Percentiles rank a stretch among this genome's conserved stretches.
Conservation (phyloP, 2,888 invertebrate genomes). For the Sarcophaga variegata region DNA sequence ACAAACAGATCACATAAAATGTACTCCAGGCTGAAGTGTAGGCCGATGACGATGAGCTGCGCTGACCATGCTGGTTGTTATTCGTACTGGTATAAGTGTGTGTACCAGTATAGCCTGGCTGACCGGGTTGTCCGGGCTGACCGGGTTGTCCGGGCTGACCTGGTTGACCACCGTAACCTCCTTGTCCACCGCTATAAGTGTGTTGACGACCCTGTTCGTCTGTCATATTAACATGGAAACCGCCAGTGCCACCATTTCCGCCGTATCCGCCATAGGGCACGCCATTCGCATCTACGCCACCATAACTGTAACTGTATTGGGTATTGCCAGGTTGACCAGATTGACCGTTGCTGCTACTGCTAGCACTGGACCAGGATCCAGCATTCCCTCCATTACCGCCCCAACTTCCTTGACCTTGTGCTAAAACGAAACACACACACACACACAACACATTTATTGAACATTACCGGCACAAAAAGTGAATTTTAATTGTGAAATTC, state of each 20-base stretch:
- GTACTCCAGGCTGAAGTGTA: constrained; percentile 60
- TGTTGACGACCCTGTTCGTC: constrained; percentile 47
- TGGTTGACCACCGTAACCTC: constrained; percentile 6
- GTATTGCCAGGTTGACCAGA: constrained; percentile 57
- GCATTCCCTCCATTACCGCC: constrained; percentile 24
- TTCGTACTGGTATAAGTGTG: constrained; percentile 33
- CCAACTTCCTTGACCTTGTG: constrained; percentile 59
- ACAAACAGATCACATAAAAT: constrained; percentile 56
- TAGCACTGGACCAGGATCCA: constrained; percentile 45
- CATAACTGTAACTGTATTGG: constrained; percentile 52
- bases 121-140: constrained; percentile 24
- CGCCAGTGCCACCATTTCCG: constrained; percentile 66
- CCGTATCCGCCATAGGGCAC: constrained; percentile 58
- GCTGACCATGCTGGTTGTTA: constrained; percentile 5
- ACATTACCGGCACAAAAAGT: no score
- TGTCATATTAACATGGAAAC: constrained; percentile 54
- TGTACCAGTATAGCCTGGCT: constrained; percentile 21
- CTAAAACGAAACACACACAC: constrained; percentile 2
- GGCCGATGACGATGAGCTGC: constrained; percentile 42
- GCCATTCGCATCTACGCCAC: constrained; percentile 65
- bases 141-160: constrained; percentile 35
- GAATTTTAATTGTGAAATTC: not conserved
- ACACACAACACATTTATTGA: no score
- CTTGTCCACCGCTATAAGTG: constrained; percentile 52
- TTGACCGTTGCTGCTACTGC: constrained; percentile 54